Evolutionary conservation across 2,113 vertebrate species (phyloP).

Genomic region (Agelaius phoeniceus): DNA sequence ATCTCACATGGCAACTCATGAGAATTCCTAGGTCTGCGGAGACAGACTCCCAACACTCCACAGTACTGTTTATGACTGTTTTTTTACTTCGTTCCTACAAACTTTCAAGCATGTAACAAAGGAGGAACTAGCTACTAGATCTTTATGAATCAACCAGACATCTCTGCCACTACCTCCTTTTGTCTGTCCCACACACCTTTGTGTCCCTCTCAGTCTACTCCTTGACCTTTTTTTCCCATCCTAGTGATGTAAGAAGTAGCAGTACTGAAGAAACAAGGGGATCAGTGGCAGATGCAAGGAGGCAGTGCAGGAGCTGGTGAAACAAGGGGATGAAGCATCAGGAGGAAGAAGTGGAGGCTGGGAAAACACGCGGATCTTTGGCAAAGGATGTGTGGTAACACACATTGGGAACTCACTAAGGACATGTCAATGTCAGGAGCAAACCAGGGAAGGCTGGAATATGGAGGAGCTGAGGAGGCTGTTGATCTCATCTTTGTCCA

Average conservation of each 20-base stretch:
- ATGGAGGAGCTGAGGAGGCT: neutral
- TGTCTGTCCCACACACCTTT: neutral
- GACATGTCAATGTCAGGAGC: neutral
- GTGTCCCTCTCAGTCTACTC: neutral
- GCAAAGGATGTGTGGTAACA: neutral
- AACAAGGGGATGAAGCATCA: neutral
- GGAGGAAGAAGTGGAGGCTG: neutral
- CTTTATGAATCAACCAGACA: neutral
- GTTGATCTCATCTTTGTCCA: neutral
- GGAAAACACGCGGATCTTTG: neutral
- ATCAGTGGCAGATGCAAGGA: neutral
- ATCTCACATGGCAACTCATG: neutral
- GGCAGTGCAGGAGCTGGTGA: neutral
- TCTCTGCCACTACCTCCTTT: neutral
- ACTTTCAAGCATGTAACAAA: neutral
- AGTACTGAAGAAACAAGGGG: neutral
- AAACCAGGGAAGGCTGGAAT: neutral
- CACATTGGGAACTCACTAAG: neutral
- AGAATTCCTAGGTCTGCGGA: neutral
- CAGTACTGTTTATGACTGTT: neutral
- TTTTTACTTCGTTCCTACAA: neutral
- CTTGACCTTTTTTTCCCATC: neutral
- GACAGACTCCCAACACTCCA: neutral
- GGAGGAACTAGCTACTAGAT: neutral
- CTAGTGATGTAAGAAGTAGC: neutral